Base-by-base conservation (phyloP, 2,888 invertebrate genomes). In the Liposcelis brunnea region DNA sequence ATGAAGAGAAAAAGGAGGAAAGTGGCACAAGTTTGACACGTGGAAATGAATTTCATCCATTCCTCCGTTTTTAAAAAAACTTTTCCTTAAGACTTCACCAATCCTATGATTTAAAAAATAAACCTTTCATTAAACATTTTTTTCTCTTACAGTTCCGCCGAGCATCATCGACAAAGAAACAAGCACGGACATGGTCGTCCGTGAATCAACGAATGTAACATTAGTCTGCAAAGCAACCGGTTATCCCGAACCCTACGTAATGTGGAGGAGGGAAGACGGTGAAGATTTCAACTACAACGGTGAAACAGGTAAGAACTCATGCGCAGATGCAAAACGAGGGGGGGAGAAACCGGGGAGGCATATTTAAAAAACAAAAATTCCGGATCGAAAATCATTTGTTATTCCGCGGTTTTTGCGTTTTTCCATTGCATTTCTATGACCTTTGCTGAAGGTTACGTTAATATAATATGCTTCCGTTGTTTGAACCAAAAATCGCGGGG, bases 221-320 rank as follows among this genome's bases (percentile, higher is more conserved):
- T 70, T 90, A 64, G 78, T 77, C 52, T 90, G 90, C 61, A 81
- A 85, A 58, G 90, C 90, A 18, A 75, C 75, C 14, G 89, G 89
- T 54, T 87, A 84, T 62, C 87, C 87, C 0, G 85, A 86, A 55
- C 90, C 90, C 11, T 87, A 86, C 61, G 87, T 90, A 53, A 87
- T 87, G 80, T 90, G 89, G 89, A 70, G 86, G 36, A 70, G 89
- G 33, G 89, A 89, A 64, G 89, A 90, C 57, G 85, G 85, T 47
- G 80, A 81, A 56, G 82, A 84, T 59, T 87, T 89, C 66, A 77
- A 82, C 62, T 86, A 86, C 64, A 85, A 85, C 57, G 85, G 85
- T n/a, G 83, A 84, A 61, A 77, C 75, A 58, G 87, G 87, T 86
- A 68, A 70, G 67, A 8, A 47, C 44, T 11, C 42, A 42, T 16